Evolutionary conservation across 2,888 invertebrate genomes (phyloP), one percentile per base, ranked within the genome.

Genomic region (Aplocera efformata): DNA sequence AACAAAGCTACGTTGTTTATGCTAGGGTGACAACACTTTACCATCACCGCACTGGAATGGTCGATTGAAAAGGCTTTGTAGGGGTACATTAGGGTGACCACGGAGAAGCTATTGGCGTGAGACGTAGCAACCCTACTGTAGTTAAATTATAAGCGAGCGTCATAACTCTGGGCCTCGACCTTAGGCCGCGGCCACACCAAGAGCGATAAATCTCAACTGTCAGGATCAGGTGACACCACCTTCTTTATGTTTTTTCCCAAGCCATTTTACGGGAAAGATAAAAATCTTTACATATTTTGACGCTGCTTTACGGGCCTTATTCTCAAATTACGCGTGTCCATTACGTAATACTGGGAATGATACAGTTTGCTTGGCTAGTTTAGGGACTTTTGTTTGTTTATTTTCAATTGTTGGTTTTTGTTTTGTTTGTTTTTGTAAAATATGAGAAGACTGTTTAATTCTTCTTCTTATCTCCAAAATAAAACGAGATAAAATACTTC

Each of bases 201-300:
- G 73, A 54, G 67, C 68, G 42, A 82, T 88, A 80, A 88, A 86
- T 88, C 84, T 60, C 59, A 55, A 56, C 79, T 82, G 86, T 84
- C 88, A 71, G 79, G 85, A 82, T 86, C 88, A 88, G 88, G 88
- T 88, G 89, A 88, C 88, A 88, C 85, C 83, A 78, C 82, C 85
- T 88, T 86, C 88, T 89, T 89, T 89, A 89, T 89, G 89, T 89
- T 88, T 89, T 88, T 89, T 89, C 89, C 86, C 88, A 88, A 84
- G 84, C 88, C 80, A 76, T 88, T 89, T 88, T 88, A 88, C 84
- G 81, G 85, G 67, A 86, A 86, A 85, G 89, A 89, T 88, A 86
- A 85, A 77, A 80, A 89, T 89, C 88, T 88, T 82, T 84, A 88
- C 89, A 88, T 88, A 88, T 88, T 88, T 88, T 86, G 86, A 88